phyloP scores from a whole-genome alignment of 2,113 vertebrate species.

The Uria aalge region DNA sequence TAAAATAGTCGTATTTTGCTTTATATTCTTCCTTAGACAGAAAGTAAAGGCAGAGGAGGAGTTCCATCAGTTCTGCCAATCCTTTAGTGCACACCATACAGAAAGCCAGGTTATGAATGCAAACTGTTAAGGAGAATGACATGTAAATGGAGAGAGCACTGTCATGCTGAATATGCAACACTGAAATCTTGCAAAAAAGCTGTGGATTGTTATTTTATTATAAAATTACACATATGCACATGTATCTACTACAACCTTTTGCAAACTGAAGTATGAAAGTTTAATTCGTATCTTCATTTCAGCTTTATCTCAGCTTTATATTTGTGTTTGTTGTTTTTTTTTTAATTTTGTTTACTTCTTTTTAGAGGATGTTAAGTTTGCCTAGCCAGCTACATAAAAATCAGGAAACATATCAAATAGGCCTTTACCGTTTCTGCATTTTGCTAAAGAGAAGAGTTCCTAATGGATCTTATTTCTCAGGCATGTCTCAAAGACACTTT shows the following conservation, averaged over 20 bases:
- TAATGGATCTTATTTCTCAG: background rate
- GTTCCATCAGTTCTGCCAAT: background rate
- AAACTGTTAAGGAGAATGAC: background rate
- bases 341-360: background rate
- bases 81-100: background rate
- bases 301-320: background rate
- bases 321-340: background rate
- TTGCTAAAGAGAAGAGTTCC: background rate
- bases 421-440: background rate
- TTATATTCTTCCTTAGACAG: background rate
- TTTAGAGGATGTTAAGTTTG: background rate
- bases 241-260: fast-evolving
- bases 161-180: background rate
- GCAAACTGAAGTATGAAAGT: background rate
- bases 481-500: background rate
- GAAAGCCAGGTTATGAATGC: background rate
- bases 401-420: fast-evolving
- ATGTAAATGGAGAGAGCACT: background rate
- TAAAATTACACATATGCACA: background rate
- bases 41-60: background rate
- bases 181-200: background rate
- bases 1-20: background rate
- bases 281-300: background rate
- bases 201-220: background rate
- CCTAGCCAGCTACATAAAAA: background rate